Evolutionary conservation across 64 coral and sea anemone genomes (phyloP).

Genomic region (Trachythela sp.): DNA sequence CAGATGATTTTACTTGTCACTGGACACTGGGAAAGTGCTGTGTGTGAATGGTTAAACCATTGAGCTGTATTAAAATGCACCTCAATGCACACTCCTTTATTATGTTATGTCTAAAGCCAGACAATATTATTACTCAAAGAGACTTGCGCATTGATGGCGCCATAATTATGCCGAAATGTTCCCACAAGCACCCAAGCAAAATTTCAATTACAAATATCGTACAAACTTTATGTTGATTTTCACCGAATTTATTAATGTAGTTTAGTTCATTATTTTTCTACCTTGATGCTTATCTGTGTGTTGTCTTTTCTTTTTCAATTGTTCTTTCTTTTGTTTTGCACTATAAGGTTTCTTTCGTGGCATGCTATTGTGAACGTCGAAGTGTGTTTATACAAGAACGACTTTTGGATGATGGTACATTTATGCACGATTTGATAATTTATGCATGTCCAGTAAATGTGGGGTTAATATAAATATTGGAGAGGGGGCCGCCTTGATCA

Average conservation of each 20-base stretch:
- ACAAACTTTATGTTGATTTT: too few species aligned
- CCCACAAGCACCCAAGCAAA: too few species aligned
- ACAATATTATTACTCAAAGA: too few species aligned
- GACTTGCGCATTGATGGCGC: too few species aligned
- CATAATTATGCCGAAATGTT: too few species aligned
- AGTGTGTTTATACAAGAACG: not conserved
- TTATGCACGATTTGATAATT: not conserved
- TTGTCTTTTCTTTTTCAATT: not conserved
- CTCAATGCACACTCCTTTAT: not conserved
- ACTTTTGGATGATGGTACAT: not conserved
- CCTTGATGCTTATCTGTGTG: not conserved
- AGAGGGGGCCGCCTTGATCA: too few species aligned
- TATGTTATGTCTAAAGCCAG: too few species aligned
- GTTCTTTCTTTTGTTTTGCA: constrained; percentile 8
- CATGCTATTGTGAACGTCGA: not conserved
- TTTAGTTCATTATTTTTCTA: not conserved
- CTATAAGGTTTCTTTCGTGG: not conserved
- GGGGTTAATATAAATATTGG: not conserved
- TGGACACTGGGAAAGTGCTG: not conserved
- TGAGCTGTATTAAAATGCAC: not conserved
- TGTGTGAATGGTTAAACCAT: not conserved
- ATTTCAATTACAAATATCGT: not conserved
- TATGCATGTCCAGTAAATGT: not conserved
- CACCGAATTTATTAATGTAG: not conserved
- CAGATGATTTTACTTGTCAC: not conserved